These are phyloP conservation scores for Manis pentadactyla DNA, from an alignment of 2,797 vertebrate species.

Conservation along the genomic window DNA sequence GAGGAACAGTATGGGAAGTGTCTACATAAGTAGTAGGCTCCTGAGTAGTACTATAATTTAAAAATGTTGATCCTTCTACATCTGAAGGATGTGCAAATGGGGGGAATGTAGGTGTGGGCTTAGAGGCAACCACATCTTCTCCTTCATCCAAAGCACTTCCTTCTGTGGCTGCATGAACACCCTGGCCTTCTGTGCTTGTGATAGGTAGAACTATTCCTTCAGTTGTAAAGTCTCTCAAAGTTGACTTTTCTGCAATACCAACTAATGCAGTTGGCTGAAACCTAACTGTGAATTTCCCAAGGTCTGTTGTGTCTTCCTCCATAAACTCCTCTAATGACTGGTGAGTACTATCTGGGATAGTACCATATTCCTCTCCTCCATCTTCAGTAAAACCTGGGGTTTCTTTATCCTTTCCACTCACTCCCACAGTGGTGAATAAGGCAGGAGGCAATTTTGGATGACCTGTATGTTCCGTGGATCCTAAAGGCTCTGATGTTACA, in stretches of 20 bases:
- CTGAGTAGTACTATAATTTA: conserved; percentile 67
- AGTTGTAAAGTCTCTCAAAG: conserved; percentile 52
- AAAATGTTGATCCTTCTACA: conserved; percentile 54
- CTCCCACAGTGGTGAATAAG: neutral
- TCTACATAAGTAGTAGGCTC: conserved; percentile 72
- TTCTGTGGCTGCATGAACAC: conserved; percentile 66
- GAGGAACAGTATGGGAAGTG: conserved; percentile 68
- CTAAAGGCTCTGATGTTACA: conserved; percentile 54
- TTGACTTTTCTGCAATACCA: conserved; percentile 84
- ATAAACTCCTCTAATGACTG: conserved; percentile 75
- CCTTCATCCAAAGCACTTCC: conserved; percentile 78
- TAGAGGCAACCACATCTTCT: conserved; percentile 52
- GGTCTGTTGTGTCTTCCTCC: conserved; percentile 74
- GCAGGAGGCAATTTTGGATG: conserved; percentile 52
- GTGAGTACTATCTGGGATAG: conserved; percentile 49
- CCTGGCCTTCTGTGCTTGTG: neutral
- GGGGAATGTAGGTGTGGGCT: conserved; percentile 28
- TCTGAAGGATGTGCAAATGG: conserved; percentile 55
- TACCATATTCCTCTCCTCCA: conserved; percentile 83
- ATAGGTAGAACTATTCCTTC: conserved; percentile 39
- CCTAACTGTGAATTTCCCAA: conserved; percentile 75
- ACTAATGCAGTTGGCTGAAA: conserved; percentile 83
- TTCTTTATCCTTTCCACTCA: conserved; percentile 41
- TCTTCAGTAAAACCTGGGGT: conserved; percentile 82
- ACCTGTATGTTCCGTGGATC: neutral